Conservation (phyloP, 2,113 vertebrate genomes). For the Phodopus roborovskii region DNA sequence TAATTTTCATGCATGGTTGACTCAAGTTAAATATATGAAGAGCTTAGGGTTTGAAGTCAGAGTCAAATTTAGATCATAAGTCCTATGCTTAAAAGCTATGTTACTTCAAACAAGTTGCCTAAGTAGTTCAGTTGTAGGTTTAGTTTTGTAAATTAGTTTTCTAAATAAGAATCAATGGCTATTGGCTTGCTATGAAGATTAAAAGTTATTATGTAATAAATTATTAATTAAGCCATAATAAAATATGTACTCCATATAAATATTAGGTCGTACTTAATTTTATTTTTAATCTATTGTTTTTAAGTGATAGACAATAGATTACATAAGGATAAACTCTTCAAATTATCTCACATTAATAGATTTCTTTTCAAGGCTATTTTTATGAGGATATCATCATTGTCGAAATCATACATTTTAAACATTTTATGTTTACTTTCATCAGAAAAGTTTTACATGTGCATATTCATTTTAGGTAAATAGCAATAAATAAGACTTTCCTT, state of each 20-base stretch:
- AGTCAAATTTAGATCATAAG: constrained; percentile 9
- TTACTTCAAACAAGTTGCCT: background rate
- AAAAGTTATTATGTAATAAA: background rate
- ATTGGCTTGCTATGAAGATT: background rate
- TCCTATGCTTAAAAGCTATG: background rate
- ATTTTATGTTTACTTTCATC: background rate
- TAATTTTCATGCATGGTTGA: constrained; percentile 18
- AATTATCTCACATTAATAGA: background rate
- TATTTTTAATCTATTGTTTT: background rate
- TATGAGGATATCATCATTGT: background rate
- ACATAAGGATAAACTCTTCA: background rate
- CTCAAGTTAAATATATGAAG: constrained; percentile 30
- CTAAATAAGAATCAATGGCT: background rate
- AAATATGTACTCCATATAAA: background rate
- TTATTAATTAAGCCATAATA: background rate
- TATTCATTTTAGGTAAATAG: background rate
- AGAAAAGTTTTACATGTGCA: background rate
- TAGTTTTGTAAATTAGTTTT: background rate
- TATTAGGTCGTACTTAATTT: background rate
- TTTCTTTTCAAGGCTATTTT: background rate
- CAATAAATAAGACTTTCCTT: background rate
- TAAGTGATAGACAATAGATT: background rate
- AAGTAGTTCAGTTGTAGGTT: background rate
- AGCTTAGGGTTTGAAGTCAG: background rate
- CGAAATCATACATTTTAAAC: background rate